Percentiles rank a stretch among this genome's conserved stretches.
Evolutionary conservation across 1,140 invertebrate genomes (phyloP).

Genomic region (Panonychus citri): DNA sequence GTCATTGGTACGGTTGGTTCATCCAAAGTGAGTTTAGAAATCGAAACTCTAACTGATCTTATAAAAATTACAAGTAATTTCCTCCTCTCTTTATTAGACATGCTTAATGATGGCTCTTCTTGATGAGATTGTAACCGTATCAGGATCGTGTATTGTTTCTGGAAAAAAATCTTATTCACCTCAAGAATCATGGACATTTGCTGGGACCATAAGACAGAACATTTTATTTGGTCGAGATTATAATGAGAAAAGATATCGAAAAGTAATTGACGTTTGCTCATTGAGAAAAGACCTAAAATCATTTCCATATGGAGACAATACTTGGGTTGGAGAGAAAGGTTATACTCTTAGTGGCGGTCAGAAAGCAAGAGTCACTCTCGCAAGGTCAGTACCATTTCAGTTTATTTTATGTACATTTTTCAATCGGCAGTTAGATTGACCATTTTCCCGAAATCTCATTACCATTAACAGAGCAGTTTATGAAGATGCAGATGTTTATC

Average conservation of each 20-base stretch:
- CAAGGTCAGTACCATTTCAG: constrained; percentile 17
- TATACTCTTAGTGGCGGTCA: constrained; percentile 54
- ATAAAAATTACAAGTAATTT: too few relatives aligned
- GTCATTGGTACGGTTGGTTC: background rate
- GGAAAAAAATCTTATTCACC: constrained; percentile 39
- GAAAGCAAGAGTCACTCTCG: constrained; percentile 48
- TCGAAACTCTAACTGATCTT: background rate
- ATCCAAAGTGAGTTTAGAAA: background rate
- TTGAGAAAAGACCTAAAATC: constrained; percentile 19
- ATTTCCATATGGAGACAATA: constrained; percentile 32
- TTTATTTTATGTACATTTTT: background rate
- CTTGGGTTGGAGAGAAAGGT: constrained; percentile 44
- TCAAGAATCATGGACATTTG: constrained; percentile 65
- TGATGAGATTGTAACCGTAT: background rate
- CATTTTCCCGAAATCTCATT: background rate
- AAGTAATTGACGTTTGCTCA: constrained; percentile 25
- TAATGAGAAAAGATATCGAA: constrained; percentile 41
- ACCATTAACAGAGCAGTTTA: constrained; percentile 28
- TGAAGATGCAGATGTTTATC: constrained; percentile 25
- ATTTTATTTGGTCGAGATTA: constrained; percentile 55
- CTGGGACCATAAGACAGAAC: constrained; percentile 41
- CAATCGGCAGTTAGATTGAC: background rate
- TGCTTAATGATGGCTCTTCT: constrained; percentile 60
- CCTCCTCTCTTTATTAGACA: too few relatives aligned
- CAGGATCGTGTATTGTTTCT: background rate